Percentiles rank a stretch among this genome's conserved stretches.
Conservation (phyloP, 2,113 vertebrate species). For the Spheniscus mendiculus region DNA sequence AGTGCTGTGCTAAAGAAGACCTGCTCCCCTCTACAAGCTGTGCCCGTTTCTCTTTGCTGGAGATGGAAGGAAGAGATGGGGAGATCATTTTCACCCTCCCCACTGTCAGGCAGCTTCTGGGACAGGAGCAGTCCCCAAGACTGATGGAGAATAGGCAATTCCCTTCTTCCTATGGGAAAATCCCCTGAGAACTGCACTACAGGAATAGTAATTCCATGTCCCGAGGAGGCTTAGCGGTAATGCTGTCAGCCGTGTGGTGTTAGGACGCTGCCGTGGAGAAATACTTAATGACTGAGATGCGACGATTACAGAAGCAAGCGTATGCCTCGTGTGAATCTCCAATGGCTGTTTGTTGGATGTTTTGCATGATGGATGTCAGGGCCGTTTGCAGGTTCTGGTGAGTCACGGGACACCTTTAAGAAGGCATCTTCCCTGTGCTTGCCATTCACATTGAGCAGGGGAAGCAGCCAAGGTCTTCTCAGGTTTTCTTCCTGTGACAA, state of each 20-base stretch:
- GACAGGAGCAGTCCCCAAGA: background rate
- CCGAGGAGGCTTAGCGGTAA: fast-evolving
- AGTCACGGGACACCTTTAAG: background rate
- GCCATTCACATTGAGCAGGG: background rate
- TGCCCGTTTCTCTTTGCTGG: background rate
- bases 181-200: background rate
- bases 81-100: background rate
- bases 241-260: background rate
- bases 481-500: background rate
- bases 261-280: background rate
- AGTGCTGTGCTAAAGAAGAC: background rate
- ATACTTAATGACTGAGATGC: background rate
- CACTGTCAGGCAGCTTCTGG: background rate
- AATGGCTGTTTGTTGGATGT: fast-evolving
- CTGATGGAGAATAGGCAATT: background rate
- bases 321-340: fast-evolving
- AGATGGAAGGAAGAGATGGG: background rate
- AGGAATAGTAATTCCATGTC: background rate
- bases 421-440: background rate
- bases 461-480: background rate
- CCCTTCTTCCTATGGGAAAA: background rate
- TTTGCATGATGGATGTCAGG: background rate
- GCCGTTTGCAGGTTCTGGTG: background rate
- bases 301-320: fast-evolving
- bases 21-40: background rate